Evolutionary conservation across 2,888 invertebrate species (phyloP), one percentile per base, ranked within the genome.

Genomic region (Thecophora atra): DNA sequence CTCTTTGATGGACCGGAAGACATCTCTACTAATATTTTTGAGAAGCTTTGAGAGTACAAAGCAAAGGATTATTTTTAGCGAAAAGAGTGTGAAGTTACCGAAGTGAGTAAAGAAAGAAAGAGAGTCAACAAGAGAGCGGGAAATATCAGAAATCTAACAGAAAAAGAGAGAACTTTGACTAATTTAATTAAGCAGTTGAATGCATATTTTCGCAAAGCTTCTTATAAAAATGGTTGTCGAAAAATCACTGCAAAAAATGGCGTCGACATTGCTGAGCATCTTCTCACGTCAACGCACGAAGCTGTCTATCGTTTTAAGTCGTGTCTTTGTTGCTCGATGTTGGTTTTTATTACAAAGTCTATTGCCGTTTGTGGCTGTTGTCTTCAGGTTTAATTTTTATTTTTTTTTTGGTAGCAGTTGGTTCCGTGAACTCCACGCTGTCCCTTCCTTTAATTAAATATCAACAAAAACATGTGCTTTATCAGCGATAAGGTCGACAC

Each of bases 101-200:
- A 11, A 37, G 11, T 37, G 37, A 11, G 37, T 11, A 11, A 11
- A 37, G 37, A 37, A 30, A 8, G 8, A 37, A 11, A 37, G 37
- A 37, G 37, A 37, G 7, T 37, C 37, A 37, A 11, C 6, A 2
- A 37, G 37, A 54, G 54, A 54, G 54, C 13, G 56, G 24, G 24
- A 56, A 24, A 26, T 1, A 15, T 11, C 6, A 8, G 26, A 1
- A 56, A 24, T 4, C 21, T 56, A 15, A 24, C 26, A 56, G 7
- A 11, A 56, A 56, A 3, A 24, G 24, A 54, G 13, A 8, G 13
- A 56, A 56, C 13, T 24, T 15, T 8, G 3, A n/a, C 58, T 47
- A 28, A 69, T n/a, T 62, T 62, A 69, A 69, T 60, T 69, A 69
- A 21, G 60, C 60, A 30, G 21, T 47, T 62, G 69, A 51, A 60